Base-by-base conservation (phyloP, 2,113 vertebrate species). In the Taxidea taxus region DNA sequence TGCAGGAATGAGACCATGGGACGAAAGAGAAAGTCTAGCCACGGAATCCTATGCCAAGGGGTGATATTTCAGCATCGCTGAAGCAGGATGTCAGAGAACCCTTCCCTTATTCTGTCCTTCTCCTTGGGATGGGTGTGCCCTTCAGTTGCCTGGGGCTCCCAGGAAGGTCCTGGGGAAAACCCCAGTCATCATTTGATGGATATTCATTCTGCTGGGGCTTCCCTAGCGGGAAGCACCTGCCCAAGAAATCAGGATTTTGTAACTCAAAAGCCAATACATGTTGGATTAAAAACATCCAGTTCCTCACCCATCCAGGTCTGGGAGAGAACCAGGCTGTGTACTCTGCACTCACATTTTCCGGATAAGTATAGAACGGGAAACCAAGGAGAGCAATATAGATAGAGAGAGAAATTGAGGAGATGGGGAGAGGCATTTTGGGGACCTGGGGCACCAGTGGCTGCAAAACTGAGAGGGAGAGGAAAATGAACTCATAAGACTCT, bases 1-100 rank as follows among this genome's bases (percentile, higher is more conserved):
- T 3, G 14, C 0, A 4, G 6, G 42, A 39, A 14, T 1, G 81
- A 29, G 85, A 29, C 29, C 75, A 2, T 0, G 6, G n/a, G 5
- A 9, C 7, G 12, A 11, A 25, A 25, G 37, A 51, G 10, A 21
- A 11, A 2, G 66, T 11, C 6, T 5, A 7, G 15, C 25, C 11
- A 0, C 0, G 20, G 34, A 29, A 0, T 23, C 4, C 21, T 2
- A 3, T 27, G 34, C 70, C 6, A 0, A 25, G 8, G 1, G 27
- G 39, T 0, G 11, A 20, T 3, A 16, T 0, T 9, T 68, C 27
- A 11, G n/a, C 16, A 37, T 27, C 3, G 0, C 14, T 0, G 15
- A 51, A 80, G 54, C 27, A 15, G 44, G 49, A 13, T 1, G 4
- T 60, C 7, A 0, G 77, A 44, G 18, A 20, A 9, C 0, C 44